Percentiles rank a stretch among this genome's conserved stretches.
phyloP scores from a whole-genome alignment of 2,888 invertebrate genomes.

The Caenorhabditis virilis region DNA sequence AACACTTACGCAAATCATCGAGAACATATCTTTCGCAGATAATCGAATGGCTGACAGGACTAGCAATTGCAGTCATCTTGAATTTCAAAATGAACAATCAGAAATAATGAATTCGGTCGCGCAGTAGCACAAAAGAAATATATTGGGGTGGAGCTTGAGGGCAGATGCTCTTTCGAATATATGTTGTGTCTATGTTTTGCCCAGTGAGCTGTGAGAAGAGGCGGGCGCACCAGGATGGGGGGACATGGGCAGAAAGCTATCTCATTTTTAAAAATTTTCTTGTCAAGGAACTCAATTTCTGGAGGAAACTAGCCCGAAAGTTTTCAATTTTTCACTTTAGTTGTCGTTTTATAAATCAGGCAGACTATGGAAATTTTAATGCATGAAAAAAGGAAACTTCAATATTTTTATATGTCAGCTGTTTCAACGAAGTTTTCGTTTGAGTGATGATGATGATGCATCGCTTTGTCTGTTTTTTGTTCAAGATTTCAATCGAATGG shows the following conservation, averaged over 20 bases:
- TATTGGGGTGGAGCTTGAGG: conserved; percentile 20
- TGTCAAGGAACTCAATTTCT: background rate
- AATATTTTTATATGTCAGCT: too few species aligned
- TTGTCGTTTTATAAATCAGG: too few species aligned
- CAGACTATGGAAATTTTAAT: too few species aligned
- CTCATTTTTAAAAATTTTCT: background rate
- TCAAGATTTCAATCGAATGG: background rate
- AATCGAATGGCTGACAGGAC: conserved; percentile 36
- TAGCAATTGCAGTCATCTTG: conserved; percentile 31
- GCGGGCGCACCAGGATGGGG: background rate
- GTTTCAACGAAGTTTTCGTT: too few species aligned
- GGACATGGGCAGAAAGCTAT: background rate
- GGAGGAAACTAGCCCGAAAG: background rate
- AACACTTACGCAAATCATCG: conserved; percentile 56
- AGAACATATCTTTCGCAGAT: conserved; percentile 62
- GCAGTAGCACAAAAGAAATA: conserved; percentile 1
- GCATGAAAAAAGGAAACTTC: too few species aligned
- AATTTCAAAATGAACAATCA: background rate
- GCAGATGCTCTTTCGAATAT: conserved; percentile 41
- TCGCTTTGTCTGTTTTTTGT: background rate
- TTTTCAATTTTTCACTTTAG: too few species aligned
- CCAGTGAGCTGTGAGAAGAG: conserved; percentile 39
- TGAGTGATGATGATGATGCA: background rate
- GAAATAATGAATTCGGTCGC: background rate
- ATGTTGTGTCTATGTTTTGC: conserved; percentile 40